Evolutionary conservation across 23 tunicate genomes (phyloP), one percentile per base, ranked within the genome.

Genomic region (Halocynthia roretzi): DNA sequence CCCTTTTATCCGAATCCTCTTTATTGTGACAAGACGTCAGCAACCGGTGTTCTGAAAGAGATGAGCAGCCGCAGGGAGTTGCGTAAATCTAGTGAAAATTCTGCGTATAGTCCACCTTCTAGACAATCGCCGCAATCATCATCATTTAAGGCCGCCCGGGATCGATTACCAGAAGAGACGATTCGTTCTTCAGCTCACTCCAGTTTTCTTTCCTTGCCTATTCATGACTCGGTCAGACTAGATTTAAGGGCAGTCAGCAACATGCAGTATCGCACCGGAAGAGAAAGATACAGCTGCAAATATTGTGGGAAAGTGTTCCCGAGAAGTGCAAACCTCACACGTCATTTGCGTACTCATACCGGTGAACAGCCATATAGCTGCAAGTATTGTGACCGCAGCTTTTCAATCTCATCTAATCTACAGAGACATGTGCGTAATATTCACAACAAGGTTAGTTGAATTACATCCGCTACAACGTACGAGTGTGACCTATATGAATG

Each of bases 281-380:
- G 85, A 54, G 94, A 88, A 62, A 67, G 94, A 49, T 94, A 88
- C 69, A 72, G 85, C 8, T 94, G 99, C 72, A 85, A 90, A 50
- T 94, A 75, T 54, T 94, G 99, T 64, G 86, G 86, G 44, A 94
- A 94, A 61, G 79, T 84, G 54, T 94, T 94, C 53, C 99, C 99
- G 22, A 81, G 99, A 77, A 94, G 94, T 69, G 99, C 99, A 52
- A 94, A 94, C 77, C 81, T 94, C 19, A 90, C 94, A 7, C 83
- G 99, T 12, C 99, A 94, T 76, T 83, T 94, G 6, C 91, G 99
- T 17, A 94, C 99, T 18, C 99, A 94, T 76, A 94, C 99, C 10
- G 99, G 99, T 8, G 99, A 94, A 76, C 99, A 94, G 69, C 99
- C 99, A 11, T 94, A 94, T 82, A 50, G 84, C 10, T 94, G 99